Conservation (phyloP, 2,888 invertebrate species). For the Himalopsyche anomala region DNA sequence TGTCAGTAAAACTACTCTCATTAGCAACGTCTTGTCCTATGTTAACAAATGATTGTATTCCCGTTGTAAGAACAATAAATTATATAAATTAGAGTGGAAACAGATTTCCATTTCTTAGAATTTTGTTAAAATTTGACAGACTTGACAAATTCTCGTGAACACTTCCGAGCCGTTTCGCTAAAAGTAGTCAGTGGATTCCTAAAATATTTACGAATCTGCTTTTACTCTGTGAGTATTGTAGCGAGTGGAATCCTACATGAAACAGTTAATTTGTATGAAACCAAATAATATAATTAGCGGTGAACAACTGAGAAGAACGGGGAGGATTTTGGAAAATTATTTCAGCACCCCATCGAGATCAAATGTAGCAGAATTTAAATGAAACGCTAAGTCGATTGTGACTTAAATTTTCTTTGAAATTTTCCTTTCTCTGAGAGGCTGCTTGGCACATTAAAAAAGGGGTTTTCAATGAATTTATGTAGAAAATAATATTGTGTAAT, state of each 20-base stretch:
- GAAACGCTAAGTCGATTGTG: conserved; percentile 25
- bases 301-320: background rate
- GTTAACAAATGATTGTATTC: no score
- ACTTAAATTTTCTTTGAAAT: conserved; percentile 34
- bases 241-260: background rate
- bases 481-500: no score
- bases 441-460: background rate
- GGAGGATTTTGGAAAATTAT: conserved; percentile 6
- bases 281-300: conserved; percentile 26
- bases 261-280: conserved; percentile 26
- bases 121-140: no score
- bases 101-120: no score
- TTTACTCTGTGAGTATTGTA: background rate
- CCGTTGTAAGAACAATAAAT: no score
- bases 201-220: background rate
- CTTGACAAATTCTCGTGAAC: no score
- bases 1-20: no score
- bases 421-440: conserved; percentile 6
- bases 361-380: conserved; percentile 30
- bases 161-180: no score
- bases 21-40: no score
- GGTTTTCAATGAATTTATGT: background rate
- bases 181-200: no score
- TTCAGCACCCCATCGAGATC: conserved; percentile 14
- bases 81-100: no score